Conservation (phyloP, 2,113 vertebrate species). For the Lophura nycthemera region DNA sequence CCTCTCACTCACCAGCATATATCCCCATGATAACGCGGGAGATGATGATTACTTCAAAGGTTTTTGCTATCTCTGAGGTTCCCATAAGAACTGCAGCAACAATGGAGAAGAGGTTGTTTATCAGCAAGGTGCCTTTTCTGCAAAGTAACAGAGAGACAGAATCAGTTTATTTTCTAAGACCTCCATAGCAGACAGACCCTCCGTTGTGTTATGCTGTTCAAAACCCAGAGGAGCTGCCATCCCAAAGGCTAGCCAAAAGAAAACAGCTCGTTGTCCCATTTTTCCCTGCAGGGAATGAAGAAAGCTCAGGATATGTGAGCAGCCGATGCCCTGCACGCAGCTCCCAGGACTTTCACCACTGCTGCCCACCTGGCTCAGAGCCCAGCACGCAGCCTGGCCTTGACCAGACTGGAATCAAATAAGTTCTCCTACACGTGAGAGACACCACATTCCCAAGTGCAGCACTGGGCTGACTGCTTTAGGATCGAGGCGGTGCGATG, state of each 20-base stretch:
- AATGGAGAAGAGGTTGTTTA: slow-evolving; percentile 96
- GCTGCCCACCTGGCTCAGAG: neutral
- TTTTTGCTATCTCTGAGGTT: slow-evolving; percentile 80
- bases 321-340: neutral
- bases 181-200: fast-evolving
- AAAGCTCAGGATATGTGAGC: neutral
- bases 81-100: slow-evolving; percentile 91
- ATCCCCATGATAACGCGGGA: slow-evolving; percentile 89
- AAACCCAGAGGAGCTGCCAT: neutral
- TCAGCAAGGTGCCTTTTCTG: slow-evolving; percentile 93
- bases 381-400: neutral
- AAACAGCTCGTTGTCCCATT: neutral
- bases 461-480: neutral
- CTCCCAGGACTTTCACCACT: neutral
- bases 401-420: fast-evolving
- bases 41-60: slow-evolving; percentile 90
- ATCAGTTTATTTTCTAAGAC: neutral
- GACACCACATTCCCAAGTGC: fast-evolving
- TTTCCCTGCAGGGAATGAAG: neutral
- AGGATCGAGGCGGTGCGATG: neutral
- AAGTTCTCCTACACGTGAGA: neutral
- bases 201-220: fast-evolving
- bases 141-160: neutral
- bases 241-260: neutral
- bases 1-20: slow-evolving; percentile 85